A percentile compares a stretch with the other conserved stretches of the same genome.
Conservation (phyloP, 2,888 invertebrate species). For the Platycheirus albimanus region DNA sequence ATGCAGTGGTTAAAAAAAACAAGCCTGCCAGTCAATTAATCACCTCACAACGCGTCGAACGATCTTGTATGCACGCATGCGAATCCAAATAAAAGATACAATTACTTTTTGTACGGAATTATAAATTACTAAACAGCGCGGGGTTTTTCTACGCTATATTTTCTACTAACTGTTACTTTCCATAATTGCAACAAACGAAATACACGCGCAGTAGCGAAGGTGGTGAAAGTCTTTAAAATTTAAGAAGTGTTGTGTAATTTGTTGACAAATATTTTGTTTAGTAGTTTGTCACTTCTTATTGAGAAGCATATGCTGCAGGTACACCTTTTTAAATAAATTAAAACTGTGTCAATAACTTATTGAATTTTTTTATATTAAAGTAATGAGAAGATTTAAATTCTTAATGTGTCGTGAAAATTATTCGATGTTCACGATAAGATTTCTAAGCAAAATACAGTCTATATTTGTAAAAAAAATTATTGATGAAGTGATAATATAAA, state of each 20-base stretch:
- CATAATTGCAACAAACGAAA: constrained; percentile 36
- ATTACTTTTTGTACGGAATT: constrained; percentile 15
- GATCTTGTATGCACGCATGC: constrained; percentile 15
- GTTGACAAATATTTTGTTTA: constrained; percentile 32
- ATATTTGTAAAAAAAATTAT: too few species aligned
- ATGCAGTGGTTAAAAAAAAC: constrained; percentile 16
- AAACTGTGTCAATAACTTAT: constrained; percentile 11
- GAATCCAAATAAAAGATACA: not conserved
- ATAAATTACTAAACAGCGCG: constrained; percentile 5
- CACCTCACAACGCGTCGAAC: constrained; percentile 22
- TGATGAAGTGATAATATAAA: too few species aligned
- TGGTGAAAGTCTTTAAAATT: constrained; percentile 62
- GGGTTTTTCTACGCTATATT: not conserved
- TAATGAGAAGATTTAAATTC: not conserved
- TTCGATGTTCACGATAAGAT: too few species aligned
- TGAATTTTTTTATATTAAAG: constrained; percentile 2
- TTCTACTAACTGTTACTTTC: constrained; percentile 59
- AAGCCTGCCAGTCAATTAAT: constrained; percentile 25
- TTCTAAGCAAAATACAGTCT: too few species aligned
- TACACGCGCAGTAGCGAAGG: constrained; percentile 7
- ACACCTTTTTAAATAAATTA: constrained; percentile 27
- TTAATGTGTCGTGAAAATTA: too few species aligned
- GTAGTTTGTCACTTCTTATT: constrained; percentile 18
- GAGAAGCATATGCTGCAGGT: not conserved
- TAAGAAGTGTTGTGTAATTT: constrained; percentile 27